phyloP scores from a whole-genome alignment of 2,888 invertebrate species.

The Cryptophagus acutangulus region DNA sequence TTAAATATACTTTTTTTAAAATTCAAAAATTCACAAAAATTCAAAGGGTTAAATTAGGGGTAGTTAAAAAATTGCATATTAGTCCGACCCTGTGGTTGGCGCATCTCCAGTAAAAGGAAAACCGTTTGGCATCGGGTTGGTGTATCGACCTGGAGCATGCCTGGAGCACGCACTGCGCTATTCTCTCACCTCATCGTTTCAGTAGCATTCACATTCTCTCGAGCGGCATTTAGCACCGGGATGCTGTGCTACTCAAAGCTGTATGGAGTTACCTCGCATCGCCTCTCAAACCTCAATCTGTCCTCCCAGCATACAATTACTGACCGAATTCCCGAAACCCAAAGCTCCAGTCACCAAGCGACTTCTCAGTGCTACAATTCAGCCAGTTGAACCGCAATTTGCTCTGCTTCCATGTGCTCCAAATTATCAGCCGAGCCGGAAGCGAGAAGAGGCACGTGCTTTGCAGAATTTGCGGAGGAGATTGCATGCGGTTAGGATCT shows the following conservation, averaged over 20 bases:
- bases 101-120: too few species aligned
- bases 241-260: slow-evolving; percentile 36
- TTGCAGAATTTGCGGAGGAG: slow-evolving; percentile 66
- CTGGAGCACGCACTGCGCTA: slow-evolving; percentile 10
- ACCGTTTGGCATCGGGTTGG: too few species aligned
- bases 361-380: slow-evolving; percentile 34
- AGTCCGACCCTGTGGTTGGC: too few species aligned
- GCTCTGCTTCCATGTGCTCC: slow-evolving; percentile 42
- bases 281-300: slow-evolving; percentile 45
- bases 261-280: slow-evolving; percentile 46
- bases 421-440: slow-evolving; percentile 60
- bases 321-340: slow-evolving; percentile 31
- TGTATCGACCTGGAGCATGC: too few species aligned
- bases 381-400: slow-evolving; percentile 42
- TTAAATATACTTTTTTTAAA: too few species aligned
- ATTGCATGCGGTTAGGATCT: slow-evolving; percentile 55
- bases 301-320: slow-evolving; percentile 36
- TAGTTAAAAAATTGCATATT: too few species aligned
- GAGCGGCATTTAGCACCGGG: slow-evolving; percentile 28
- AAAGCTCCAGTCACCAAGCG: slow-evolving; percentile 37
- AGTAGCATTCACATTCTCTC: slow-evolving; percentile 2
- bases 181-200: neutral
- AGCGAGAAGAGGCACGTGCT: slow-evolving; percentile 64
- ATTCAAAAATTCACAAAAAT: too few species aligned
- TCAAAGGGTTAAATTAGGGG: too few species aligned